These are phyloP conservation scores for Hydropsyche betteni DNA, from an alignment of 2,888 invertebrate genomes.

Conservation along the genomic window DNA sequence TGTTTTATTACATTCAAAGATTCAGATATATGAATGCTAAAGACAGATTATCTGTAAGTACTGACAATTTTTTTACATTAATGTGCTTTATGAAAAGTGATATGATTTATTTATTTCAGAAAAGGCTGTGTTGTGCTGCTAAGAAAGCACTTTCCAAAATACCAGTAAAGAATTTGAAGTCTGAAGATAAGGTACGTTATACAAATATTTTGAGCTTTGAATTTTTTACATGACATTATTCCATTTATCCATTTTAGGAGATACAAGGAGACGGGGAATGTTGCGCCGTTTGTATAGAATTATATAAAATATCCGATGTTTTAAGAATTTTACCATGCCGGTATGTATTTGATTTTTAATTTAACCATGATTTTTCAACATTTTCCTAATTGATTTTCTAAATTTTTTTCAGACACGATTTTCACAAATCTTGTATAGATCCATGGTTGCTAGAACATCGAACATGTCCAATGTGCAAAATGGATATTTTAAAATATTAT, in stretches of 20 bases:
- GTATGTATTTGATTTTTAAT: constrained; percentile 65
- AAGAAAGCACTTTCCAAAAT: constrained; percentile 94
- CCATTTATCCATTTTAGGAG: constrained; percentile 66
- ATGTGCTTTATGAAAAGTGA: constrained; percentile 3
- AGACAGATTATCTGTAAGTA: constrained; percentile 86
- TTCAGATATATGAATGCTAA: constrained; percentile 95
- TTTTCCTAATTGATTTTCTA: background rate
- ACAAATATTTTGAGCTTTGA: too few species aligned
- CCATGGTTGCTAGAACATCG: constrained; percentile 95
- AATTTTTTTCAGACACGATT: constrained; percentile 79
- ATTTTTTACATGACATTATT: constrained; percentile 32
- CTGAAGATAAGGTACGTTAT: constrained; percentile 82
- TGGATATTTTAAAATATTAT: constrained; percentile 92
- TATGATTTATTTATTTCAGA: constrained; percentile 64
- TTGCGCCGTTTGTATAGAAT: constrained; percentile 95
- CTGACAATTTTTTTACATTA: constrained; percentile 5
- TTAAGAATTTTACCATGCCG: constrained; percentile 91
- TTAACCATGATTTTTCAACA: background rate
- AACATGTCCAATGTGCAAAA: constrained; percentile 97
- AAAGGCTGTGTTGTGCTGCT: constrained; percentile 89
- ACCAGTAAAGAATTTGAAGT: constrained; percentile 87
- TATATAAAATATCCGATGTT: constrained; percentile 87
- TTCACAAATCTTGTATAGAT: constrained; percentile 95
- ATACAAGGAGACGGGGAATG: constrained; percentile 85
- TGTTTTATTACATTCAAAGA: constrained; percentile 95